phyloP scores from a whole-genome alignment of 2,797 vertebrate species.

The Podargus strigoides region DNA sequence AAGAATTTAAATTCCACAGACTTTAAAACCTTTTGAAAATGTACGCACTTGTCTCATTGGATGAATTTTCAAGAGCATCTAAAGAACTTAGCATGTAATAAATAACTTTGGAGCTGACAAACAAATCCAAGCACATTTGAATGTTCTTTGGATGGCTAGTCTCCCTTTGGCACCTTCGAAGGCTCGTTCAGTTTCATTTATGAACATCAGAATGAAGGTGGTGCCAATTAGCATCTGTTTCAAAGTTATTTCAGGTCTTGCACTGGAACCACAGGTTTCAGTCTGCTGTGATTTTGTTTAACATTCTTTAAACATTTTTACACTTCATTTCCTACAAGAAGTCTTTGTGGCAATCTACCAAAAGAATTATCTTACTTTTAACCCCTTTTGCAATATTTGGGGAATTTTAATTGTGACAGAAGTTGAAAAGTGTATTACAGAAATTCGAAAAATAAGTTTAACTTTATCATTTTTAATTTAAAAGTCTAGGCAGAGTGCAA shows the following conservation, averaged over 20 bases:
- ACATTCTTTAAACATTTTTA: constrained; percentile 48
- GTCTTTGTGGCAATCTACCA: constrained; percentile 44
- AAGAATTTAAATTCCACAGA: background rate
- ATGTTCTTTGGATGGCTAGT: background rate
- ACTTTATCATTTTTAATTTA: background rate
- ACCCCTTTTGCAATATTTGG: constrained; percentile 19
- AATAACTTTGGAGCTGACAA: background rate
- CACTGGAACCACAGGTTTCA: constrained; percentile 34
- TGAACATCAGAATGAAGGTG: background rate
- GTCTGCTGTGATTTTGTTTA: constrained; percentile 58
- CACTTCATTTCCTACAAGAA: constrained; percentile 49
- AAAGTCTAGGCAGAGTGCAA: background rate
- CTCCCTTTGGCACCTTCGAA: constrained; percentile 1
- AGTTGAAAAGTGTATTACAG: background rate
- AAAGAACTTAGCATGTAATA: background rate
- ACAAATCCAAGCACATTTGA: background rate
- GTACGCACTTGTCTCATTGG: background rate
- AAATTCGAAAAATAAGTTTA: background rate
- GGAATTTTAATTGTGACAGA: background rate
- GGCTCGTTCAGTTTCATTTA: background rate
- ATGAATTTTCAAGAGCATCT: background rate
- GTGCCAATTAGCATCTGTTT: constrained; percentile 46
- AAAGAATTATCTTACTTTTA: constrained; percentile 28
- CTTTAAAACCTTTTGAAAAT: background rate
- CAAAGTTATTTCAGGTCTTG: constrained; percentile 54